Base-by-base conservation (phyloP, 2,888 invertebrate genomes). In the Linnaemya tessellans region DNA sequence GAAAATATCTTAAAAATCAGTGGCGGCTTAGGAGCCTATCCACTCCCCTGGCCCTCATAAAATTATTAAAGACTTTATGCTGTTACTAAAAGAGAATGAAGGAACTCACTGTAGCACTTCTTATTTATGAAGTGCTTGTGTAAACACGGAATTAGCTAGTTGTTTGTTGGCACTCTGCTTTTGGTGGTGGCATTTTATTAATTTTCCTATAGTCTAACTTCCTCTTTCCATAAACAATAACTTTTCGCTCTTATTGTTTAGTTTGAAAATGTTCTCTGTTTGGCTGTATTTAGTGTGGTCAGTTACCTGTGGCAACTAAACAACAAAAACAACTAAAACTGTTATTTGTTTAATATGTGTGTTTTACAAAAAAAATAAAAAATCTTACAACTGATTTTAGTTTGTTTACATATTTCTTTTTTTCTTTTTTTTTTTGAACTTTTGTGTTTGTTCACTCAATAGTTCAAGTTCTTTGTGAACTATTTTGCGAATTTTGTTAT, bases 241-340 rank as follows among this genome's bases (percentile, higher is more conserved):
- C 8, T 77, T 80, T 77, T 67, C 85, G 80, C 86, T 86, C 83
- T 86, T 74, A 79, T 87, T 86, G 84, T 77, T 85, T 87, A 62
- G 81, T 64, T 77, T 73, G 25, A 60, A 87, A 79, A 73, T 84
- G 74, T 89, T 89, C 91, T 91, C 90, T 91, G 90, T 92, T 91
- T 90, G 88, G 90, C 84, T 87, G 89, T 87, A 89, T 91, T 88
- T 77, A 88, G 88, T 86, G 90, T 90, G 90, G 90, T 89, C 89
- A 91, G 92, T 92, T 92, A 90, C 92, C 91, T 91, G 88, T 90
- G 89, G 91, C 91, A 92, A 92, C 92, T 89, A 88, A 58, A 74
- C 58, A 64, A 38, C 49, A 68, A 60, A 75, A 62, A 67, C 71
- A 77, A 65, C 30, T 54, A 51, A 51, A 51, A 51, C 2, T n/a